Conservation (phyloP, 2,113 vertebrate genomes). For the Zonotrichia leucophrys region DNA sequence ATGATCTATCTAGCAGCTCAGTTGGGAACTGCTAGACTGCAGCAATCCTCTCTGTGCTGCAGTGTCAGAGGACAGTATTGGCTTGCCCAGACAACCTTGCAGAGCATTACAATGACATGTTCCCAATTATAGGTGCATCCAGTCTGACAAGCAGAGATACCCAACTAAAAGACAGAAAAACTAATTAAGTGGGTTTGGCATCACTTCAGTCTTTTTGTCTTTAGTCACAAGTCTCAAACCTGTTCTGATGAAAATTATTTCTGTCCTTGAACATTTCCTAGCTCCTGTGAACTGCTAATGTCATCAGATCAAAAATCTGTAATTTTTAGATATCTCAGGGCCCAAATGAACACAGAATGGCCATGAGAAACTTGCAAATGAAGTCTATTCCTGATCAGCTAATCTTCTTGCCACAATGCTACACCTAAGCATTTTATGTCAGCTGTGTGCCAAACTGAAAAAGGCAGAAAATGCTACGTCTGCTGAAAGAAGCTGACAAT, state of each 20-base stretch:
- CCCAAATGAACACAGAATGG: background rate
- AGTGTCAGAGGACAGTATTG: background rate
- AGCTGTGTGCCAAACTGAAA: background rate
- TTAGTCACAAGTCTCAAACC: background rate
- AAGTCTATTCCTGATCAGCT: background rate
- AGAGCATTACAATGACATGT: background rate
- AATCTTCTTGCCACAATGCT: background rate
- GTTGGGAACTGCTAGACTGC: background rate
- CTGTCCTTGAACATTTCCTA: background rate
- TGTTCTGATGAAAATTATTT: background rate
- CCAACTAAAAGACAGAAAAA: background rate
- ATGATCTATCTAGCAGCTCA: background rate
- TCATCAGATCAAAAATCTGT: rapidly evolving
- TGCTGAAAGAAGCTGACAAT: background rate
- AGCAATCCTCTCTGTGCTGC: background rate
- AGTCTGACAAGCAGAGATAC: background rate
- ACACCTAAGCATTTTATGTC: background rate
- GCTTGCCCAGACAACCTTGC: background rate
- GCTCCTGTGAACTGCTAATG: background rate
- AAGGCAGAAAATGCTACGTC: background rate
- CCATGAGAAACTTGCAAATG: background rate
- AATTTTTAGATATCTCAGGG: background rate
- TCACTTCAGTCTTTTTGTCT: too few relatives aligned
- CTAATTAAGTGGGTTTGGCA: background rate
- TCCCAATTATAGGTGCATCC: background rate